Percentiles rank a stretch among this genome's conserved stretches.
Conservation (phyloP, 1,140 invertebrate genomes). For the Cotesia vestalis region DNA sequence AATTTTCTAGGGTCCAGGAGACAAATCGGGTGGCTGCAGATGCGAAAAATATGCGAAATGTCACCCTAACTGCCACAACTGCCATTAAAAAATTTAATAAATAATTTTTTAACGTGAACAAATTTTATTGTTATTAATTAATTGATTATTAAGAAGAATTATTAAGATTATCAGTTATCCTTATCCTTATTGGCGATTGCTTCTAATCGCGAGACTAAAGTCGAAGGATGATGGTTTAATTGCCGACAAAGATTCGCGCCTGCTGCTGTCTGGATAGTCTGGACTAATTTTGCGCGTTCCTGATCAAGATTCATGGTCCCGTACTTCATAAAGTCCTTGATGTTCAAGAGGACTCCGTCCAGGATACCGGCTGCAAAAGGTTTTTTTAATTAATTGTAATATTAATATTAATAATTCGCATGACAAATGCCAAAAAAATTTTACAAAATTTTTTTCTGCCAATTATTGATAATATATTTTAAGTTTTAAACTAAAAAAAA, state of each 20-base stretch:
- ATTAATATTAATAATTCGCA: not conserved
- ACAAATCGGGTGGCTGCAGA: too few species aligned
- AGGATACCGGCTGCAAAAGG: slow-evolving; percentile 72
- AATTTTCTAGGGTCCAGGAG: too few species aligned
- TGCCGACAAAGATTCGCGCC: slow-evolving; percentile 70
- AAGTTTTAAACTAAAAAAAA: too few species aligned
- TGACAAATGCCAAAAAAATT: not conserved
- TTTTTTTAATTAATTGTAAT: slow-evolving; percentile 31
- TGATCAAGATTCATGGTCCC: slow-evolving; percentile 71
- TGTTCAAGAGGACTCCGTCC: slow-evolving; percentile 72
- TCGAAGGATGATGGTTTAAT: slow-evolving; percentile 74
- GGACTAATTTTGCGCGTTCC: slow-evolving; percentile 71
- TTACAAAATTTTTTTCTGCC: not conserved
- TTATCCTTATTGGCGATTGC: slow-evolving; percentile 63
- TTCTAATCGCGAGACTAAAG: slow-evolving; percentile 72
- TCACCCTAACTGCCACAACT: slow-evolving; percentile 89
- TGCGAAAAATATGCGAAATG: too few species aligned
- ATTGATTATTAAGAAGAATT: not conserved
- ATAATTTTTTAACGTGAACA: slow-evolving; percentile 7
- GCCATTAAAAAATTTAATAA: slow-evolving; percentile 72
- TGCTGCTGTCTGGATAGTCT: slow-evolving; percentile 71
- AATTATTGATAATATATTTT: too few species aligned
- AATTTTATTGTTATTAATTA: slow-evolving; percentile 3
- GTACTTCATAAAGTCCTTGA: slow-evolving; percentile 73
- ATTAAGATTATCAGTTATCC: slow-evolving; percentile 41